These are phyloP conservation scores for Drosophila leonis DNA, from an alignment of 2,888 invertebrate genomes.

Conservation along the genomic window DNA sequence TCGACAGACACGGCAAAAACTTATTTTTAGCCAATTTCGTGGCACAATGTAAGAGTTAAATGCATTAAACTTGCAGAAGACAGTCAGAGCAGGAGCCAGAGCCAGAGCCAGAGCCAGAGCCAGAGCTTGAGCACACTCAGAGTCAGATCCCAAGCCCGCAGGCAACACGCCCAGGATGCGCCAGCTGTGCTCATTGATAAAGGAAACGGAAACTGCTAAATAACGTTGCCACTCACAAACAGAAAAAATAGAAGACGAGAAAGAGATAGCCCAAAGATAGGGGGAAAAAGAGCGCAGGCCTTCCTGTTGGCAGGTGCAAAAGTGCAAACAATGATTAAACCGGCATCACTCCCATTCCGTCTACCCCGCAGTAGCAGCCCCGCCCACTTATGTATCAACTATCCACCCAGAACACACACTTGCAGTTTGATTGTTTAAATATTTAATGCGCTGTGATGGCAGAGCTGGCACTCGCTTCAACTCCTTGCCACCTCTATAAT, in stretches of 20 bases:
- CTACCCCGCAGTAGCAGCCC: not conserved
- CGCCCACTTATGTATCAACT: conserved; percentile 10
- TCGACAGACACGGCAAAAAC: conserved; percentile 52
- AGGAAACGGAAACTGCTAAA: conserved; percentile 80
- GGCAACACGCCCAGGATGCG: conserved; percentile 60
- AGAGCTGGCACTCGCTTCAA: conserved; percentile 31
- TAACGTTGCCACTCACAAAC: conserved; percentile 64
- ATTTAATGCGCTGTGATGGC: conserved; percentile 70
- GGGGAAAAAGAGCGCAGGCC: conserved; percentile 4
- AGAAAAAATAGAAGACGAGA: conserved; percentile 16
- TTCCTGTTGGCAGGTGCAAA: conserved; percentile 73
- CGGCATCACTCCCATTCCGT: conserved; percentile 34
- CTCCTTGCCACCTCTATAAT: conserved; percentile 42
- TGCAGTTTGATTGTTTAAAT: conserved; percentile 72
- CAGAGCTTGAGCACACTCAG: not conserved
- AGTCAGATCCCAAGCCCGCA: not conserved
- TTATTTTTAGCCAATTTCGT: conserved; percentile 69
- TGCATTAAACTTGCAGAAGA: conserved; percentile 76
- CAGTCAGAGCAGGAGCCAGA: conserved; percentile 1
- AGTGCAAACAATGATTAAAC: conserved; percentile 71
- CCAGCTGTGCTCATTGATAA: conserved; percentile 71
- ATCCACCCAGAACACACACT: conserved; percentile 18
- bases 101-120: conserved; percentile 2
- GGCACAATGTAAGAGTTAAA: conserved; percentile 76
- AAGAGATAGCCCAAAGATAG: not conserved